phyloP scores from a whole-genome alignment of 2,888 invertebrate species.

The Agrypnus murinus region DNA sequence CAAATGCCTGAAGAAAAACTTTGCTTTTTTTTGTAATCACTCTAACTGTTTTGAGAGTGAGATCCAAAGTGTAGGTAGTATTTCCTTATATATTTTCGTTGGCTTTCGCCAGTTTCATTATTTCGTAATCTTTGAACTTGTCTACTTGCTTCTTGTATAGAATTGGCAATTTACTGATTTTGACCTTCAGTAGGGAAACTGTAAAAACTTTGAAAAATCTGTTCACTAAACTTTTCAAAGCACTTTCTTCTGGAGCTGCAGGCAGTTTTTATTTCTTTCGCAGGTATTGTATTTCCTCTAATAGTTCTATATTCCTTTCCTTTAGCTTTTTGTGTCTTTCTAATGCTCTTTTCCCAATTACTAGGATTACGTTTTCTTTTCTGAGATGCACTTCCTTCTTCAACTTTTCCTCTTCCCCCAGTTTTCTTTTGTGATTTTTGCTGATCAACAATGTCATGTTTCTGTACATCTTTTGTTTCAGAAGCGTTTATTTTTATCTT shows the following conservation, averaged over 20 bases:
- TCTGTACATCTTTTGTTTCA: constrained; percentile 12
- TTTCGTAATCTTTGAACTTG: neutral
- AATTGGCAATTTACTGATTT: constrained; percentile 15
- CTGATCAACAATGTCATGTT: constrained; percentile 2
- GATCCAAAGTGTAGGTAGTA: constrained; percentile 23
- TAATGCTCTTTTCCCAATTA: constrained; percentile 13
- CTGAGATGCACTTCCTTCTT: constrained; percentile 13
- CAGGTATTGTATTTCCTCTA: constrained; percentile 7
- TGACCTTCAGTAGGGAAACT: neutral
- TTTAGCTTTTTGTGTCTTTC: neutral
- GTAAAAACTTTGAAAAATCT: constrained; percentile 11
- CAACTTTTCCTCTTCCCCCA: constrained; percentile 6
- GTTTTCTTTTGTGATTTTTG: constrained; percentile 13
- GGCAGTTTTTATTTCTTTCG: neutral
- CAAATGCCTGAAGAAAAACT: constrained; percentile 17
- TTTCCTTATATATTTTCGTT: neutral
- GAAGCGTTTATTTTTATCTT: constrained; percentile 15
- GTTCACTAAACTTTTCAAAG: neutral
- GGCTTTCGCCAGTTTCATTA: neutral
- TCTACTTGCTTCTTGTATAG: neutral
- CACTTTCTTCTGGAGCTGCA: constrained; percentile 8
- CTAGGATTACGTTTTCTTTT: constrained; percentile 13
- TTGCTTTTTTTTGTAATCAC: constrained; percentile 18
- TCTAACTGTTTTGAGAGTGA: constrained; percentile 8
- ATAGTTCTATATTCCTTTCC: constrained; percentile 6